A percentile compares a stretch with the other conserved stretches of the same genome.
phyloP scores from a whole-genome alignment of 2,888 invertebrate species.

The Diarsia mendica region DNA sequence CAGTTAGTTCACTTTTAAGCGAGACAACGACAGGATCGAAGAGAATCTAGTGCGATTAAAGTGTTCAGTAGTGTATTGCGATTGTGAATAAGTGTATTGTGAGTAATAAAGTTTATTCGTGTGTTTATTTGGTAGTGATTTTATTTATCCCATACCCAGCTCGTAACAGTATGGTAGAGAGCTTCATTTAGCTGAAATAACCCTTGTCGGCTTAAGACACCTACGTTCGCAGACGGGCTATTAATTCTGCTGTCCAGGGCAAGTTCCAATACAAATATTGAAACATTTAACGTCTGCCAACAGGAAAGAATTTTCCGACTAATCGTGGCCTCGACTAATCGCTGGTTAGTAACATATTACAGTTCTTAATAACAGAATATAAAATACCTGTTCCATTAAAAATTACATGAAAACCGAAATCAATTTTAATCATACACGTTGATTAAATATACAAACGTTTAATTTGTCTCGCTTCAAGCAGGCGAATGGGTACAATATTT shows the following conservation, averaged over 20 bases:
- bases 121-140: too few relatives aligned
- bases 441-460: conserved; percentile 55
- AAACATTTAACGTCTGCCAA: conserved; percentile 30
- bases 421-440: conserved; percentile 55
- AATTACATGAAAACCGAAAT: conserved; percentile 55
- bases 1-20: too few relatives aligned
- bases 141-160: too few relatives aligned
- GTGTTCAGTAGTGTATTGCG: too few relatives aligned
- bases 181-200: conserved; percentile 15
- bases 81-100: too few relatives aligned
- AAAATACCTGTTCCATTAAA: conserved; percentile 55
- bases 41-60: too few relatives aligned
- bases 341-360: conserved; percentile 35
- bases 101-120: too few relatives aligned
- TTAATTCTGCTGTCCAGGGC: conserved; percentile 11
- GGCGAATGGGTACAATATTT: conserved; percentile 36
- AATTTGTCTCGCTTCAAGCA: conserved; percentile 49
- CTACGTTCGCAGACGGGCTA: conserved; percentile 18
- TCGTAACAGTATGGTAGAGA: too few relatives aligned
- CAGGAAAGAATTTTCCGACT: conserved; percentile 24
- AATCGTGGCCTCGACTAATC: conserved; percentile 34
- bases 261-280: conserved; percentile 25
- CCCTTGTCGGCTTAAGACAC: background rate
- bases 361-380: conserved; percentile 33
- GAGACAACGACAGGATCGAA: too few relatives aligned